Conservation (phyloP, 2,113 vertebrate species). For the Aplodontia rufa region DNA sequence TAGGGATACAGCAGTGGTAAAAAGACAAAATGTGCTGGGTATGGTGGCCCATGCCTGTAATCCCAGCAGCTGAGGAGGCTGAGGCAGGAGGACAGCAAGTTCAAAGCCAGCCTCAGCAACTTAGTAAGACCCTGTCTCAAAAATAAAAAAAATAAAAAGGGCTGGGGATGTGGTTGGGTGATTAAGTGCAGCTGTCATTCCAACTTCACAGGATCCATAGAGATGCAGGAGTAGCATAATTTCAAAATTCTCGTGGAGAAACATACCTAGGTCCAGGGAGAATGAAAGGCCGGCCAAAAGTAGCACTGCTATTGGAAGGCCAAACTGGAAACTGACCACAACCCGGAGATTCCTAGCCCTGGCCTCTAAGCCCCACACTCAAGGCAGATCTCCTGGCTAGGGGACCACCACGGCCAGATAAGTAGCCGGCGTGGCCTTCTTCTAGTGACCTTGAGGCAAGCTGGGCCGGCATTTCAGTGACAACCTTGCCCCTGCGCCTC, state of each 20-base stretch:
- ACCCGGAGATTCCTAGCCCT: not conserved
- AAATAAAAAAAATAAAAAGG: too few relatives aligned
- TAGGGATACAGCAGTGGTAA: not conserved
- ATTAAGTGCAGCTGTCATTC: too few relatives aligned
- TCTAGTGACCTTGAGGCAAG: not conserved
- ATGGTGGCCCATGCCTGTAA: too few relatives aligned
- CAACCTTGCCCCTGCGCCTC: not conserved
- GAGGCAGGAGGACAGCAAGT: too few relatives aligned
- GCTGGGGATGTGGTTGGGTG: too few relatives aligned
- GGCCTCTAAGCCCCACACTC: not conserved
- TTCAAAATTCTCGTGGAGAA: not conserved
- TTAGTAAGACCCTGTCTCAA: too few relatives aligned
- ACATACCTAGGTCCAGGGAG: not conserved
- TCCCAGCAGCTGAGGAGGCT: too few relatives aligned
- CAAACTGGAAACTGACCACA: not conserved
- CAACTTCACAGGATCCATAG: not conserved
- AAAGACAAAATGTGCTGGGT: not conserved
- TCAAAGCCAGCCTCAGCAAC: too few relatives aligned
- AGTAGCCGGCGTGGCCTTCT: not conserved
- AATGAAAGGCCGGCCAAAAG: rapidly evolving
- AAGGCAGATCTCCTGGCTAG: not conserved
- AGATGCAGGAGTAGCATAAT: rapidly evolving
- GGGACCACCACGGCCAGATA: rapidly evolving
- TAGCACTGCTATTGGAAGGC: not conserved
- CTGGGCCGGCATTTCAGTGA: not conserved